Evolutionary conservation across 2,888 invertebrate genomes (phyloP).

Genomic region (Habrosyne pyritoides): DNA sequence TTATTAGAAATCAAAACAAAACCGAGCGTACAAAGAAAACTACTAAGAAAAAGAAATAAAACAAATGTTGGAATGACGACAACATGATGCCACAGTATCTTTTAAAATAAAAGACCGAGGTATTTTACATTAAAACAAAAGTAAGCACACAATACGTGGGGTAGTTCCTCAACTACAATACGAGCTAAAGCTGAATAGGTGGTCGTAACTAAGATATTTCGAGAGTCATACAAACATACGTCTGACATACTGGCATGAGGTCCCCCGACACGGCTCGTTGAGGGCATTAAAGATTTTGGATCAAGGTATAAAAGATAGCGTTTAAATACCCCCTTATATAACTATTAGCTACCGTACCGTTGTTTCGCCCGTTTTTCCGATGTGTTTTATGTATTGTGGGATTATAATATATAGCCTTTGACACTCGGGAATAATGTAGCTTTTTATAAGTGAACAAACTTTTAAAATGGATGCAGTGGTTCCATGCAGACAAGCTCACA

Average conservation of each 20-base stretch:
- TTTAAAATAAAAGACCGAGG: neutral
- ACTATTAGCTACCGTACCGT: no score
- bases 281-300: slow-evolving; percentile 51
- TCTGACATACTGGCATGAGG: slow-evolving; percentile 53
- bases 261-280: slow-evolving; percentile 60
- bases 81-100: neutral
- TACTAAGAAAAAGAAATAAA: neutral
- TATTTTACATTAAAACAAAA: slow-evolving; percentile 21
- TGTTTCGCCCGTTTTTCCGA: no score
- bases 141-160: slow-evolving; percentile 16
- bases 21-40: neutral
- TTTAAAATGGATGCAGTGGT: no score
- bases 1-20: neutral
- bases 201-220: slow-evolving; percentile 65
- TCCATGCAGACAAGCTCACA: no score
- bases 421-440: no score
- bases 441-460: no score
- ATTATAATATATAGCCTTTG: no score
- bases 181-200: slow-evolving; percentile 27
- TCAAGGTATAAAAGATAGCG: slow-evolving; percentile 24
- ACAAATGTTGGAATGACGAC: neutral
- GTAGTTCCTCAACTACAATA: slow-evolving; percentile 28
- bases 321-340: neutral
- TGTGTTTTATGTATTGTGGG: no score
- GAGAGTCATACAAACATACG: slow-evolving; percentile 62